Conservation (phyloP, 2,888 invertebrate species). For the Orthonevra nobilis region DNA sequence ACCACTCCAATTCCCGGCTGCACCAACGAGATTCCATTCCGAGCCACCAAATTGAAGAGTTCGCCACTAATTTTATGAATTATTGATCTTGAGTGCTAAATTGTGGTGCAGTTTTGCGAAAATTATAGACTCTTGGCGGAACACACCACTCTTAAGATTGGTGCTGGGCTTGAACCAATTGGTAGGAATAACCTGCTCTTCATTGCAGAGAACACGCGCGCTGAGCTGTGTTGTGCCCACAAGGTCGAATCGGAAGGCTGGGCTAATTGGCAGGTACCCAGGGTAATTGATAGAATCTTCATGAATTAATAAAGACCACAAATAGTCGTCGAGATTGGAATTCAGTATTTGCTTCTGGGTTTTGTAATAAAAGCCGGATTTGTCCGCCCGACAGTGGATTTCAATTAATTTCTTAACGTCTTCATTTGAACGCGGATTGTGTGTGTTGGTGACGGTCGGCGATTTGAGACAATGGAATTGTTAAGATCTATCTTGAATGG, state of each 20-base stretch:
- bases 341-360: slow-evolving; percentile 32
- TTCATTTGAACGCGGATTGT: slow-evolving; percentile 28
- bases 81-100: slow-evolving; percentile 57
- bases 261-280: slow-evolving; percentile 32
- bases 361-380: slow-evolving; percentile 48
- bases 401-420: slow-evolving; percentile 48
- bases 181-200: background rate
- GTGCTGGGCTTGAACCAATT: slow-evolving; percentile 9
- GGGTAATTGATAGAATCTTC: slow-evolving; percentile 22
- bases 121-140: slow-evolving; percentile 40
- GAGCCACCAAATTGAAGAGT: slow-evolving; percentile 12
- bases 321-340: slow-evolving; percentile 38
- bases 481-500: background rate
- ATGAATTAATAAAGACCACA: slow-evolving; percentile 60
- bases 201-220: background rate
- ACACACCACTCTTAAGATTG: slow-evolving; percentile 11
- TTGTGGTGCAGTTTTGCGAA: slow-evolving; percentile 57
- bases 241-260: slow-evolving; percentile 36
- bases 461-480: slow-evolving; percentile 3
- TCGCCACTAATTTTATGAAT: slow-evolving; percentile 45
- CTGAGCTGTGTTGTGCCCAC: slow-evolving; percentile 37
- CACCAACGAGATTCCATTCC: slow-evolving; percentile 47
- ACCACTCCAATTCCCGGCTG: slow-evolving; percentile 23
- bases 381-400: no score
- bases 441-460: background rate